Evolutionary conservation across 2,888 invertebrate genomes (phyloP).

Genomic region (Perizoma affinitatum): DNA sequence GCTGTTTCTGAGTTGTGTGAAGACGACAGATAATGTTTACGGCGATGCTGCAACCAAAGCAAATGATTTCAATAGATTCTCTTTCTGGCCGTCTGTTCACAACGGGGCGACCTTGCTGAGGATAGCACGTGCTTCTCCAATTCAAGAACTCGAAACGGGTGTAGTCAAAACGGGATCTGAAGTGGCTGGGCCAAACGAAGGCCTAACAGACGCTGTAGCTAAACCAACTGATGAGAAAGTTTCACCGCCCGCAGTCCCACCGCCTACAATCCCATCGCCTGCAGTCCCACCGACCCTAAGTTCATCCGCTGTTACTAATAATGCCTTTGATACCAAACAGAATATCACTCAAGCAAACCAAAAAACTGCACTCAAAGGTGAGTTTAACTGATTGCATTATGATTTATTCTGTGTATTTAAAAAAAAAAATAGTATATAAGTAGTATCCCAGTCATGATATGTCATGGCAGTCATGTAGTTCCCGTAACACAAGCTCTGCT

Average conservation of each 20-base stretch:
- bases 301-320: constrained; percentile 1
- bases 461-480: too few relatives aligned
- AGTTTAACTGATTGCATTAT: not conserved
- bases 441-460: too few relatives aligned
- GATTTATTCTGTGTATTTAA: too few relatives aligned
- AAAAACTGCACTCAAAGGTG: constrained; percentile 12
- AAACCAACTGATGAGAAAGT: not conserved
- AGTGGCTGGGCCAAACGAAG: constrained; percentile 45
- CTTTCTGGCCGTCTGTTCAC: constrained; percentile 65
- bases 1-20: constrained; percentile 55
- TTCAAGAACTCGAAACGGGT: not conserved
- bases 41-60: constrained; percentile 32
- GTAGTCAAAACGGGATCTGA: not conserved
- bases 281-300: not conserved
- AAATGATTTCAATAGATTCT: constrained; percentile 53
- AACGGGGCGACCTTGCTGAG: constrained; percentile 55
- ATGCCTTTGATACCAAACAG: not conserved
- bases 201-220: constrained; percentile 35
- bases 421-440: too few relatives aligned
- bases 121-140: constrained; percentile 46
- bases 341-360: constrained; percentile 1
- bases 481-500: too few relatives aligned
- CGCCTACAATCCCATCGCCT: not conserved
- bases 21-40: constrained; percentile 47
- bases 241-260: not conserved